Conservation (phyloP, 2,888 invertebrate species). For the Lordiphosa andalusiaca region DNA sequence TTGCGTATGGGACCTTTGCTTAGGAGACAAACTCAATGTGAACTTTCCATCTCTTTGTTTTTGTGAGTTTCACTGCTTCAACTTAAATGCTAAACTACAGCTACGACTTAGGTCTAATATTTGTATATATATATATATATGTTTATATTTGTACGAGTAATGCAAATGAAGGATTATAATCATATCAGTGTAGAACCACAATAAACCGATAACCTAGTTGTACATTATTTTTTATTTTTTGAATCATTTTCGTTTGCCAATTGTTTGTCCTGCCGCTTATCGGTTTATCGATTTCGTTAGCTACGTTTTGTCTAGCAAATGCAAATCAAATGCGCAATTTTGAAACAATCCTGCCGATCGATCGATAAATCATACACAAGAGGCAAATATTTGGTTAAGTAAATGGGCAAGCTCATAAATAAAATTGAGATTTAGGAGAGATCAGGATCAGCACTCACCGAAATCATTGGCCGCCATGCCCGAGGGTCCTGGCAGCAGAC, state of each 20-base stretch:
- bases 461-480: slow-evolving; percentile 91
- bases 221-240: slow-evolving; percentile 9
- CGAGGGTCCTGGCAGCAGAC: slow-evolving; percentile 92
- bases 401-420: slow-evolving; percentile 33
- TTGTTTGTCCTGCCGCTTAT: slow-evolving; percentile 10
- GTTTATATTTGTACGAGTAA: slow-evolving; percentile 12
- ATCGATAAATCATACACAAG: slow-evolving; percentile 63
- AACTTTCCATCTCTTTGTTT: slow-evolving; percentile 7
- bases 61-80: slow-evolving; percentile 53
- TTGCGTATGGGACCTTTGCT: too few relatives aligned
- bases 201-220: slow-evolving; percentile 55
- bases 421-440: background rate
- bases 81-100: slow-evolving; percentile 20
- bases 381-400: slow-evolving; percentile 57
- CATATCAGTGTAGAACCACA: slow-evolving; percentile 14
- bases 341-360: slow-evolving; percentile 36
- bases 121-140: background rate
- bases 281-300: slow-evolving; percentile 64
- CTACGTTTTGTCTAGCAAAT: slow-evolving; percentile 50
- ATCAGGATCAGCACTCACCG: slow-evolving; percentile 83
- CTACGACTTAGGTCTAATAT: slow-evolving; percentile 14
- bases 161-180: slow-evolving; percentile 29
- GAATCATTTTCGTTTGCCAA: slow-evolving; percentile 6
- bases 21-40: too few relatives aligned
- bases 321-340: slow-evolving; percentile 59